Evolutionary conservation across 2,888 invertebrate genomes (phyloP).

Genomic region (Acrobasis suavella): DNA sequence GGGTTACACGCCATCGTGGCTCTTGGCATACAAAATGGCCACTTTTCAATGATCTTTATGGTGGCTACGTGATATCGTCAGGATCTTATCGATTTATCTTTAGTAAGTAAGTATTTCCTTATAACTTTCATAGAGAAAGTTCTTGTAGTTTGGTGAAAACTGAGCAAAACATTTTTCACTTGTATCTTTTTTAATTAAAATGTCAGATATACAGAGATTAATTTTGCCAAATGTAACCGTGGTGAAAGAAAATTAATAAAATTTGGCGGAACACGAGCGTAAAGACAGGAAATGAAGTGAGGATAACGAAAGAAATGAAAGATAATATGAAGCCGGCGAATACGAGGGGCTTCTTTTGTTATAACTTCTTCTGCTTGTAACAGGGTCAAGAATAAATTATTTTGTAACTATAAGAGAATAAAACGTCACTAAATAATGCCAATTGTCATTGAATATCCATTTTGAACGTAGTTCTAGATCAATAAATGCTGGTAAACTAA

Average conservation of each 20-base stretch:
- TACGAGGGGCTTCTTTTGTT: neutral
- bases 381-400: neutral
- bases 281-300: neutral
- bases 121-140: too few species aligned
- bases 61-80: conserved; percentile 1
- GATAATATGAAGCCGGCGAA: neutral
- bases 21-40: neutral
- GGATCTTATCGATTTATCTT: neutral
- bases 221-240: neutral
- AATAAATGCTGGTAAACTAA: too few species aligned
- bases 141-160: too few species aligned
- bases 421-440: too few species aligned
- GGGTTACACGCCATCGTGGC: neutral
- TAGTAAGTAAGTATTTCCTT: neutral
- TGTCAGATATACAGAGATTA: neutral
- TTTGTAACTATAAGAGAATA: too few species aligned
- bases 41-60: conserved; percentile 2
- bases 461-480: too few species aligned
- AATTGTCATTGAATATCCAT: too few species aligned
- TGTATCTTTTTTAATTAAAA: neutral
- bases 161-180: too few species aligned
- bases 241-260: neutral
- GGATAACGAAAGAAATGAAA: conserved; percentile 2
- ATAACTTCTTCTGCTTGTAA: neutral
- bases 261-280: neutral